Percentiles rank a stretch among this genome's conserved stretches.
phyloP scores from a whole-genome alignment of 1,140 invertebrate species.

The Vollenhovia emeryi region DNA sequence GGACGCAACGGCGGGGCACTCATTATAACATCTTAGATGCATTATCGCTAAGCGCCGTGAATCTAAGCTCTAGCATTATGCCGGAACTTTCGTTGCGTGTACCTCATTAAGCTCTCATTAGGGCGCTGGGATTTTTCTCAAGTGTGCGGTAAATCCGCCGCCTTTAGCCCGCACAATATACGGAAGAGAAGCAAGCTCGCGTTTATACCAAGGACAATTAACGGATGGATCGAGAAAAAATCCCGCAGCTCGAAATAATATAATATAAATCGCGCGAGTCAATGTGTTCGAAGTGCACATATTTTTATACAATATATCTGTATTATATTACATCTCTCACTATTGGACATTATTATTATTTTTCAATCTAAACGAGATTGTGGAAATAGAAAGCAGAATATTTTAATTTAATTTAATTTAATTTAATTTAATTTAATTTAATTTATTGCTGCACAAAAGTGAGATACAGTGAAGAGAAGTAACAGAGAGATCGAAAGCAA shows the following conservation, averaged over 20 bases:
- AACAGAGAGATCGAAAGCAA: no score
- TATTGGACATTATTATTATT: background rate
- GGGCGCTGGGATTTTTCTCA: conserved; percentile 24
- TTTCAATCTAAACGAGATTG: no score
- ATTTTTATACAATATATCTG: background rate
- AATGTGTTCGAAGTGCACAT: background rate
- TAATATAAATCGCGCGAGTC: background rate
- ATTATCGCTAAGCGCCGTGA: conserved; percentile 12
- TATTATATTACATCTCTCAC: background rate
- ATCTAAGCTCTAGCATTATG: background rate
- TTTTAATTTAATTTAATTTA: no score
- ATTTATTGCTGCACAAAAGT: no score
- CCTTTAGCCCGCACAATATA: background rate
- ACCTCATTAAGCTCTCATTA: conserved; percentile 43
- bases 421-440: no score
- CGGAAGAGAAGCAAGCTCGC: background rate
- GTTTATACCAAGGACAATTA: background rate
- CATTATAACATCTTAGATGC: conserved; percentile 16
- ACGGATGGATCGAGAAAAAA: background rate
- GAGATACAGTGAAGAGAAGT: no score
- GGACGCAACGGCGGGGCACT: background rate
- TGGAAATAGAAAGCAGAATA: no score
- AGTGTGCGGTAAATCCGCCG: conserved; percentile 22
- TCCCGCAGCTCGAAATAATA: background rate
- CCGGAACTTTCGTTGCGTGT: conserved; percentile 22